Base-by-base conservation (phyloP, 23 tunicate genomes). In the Oikopleura albicans region DNA sequence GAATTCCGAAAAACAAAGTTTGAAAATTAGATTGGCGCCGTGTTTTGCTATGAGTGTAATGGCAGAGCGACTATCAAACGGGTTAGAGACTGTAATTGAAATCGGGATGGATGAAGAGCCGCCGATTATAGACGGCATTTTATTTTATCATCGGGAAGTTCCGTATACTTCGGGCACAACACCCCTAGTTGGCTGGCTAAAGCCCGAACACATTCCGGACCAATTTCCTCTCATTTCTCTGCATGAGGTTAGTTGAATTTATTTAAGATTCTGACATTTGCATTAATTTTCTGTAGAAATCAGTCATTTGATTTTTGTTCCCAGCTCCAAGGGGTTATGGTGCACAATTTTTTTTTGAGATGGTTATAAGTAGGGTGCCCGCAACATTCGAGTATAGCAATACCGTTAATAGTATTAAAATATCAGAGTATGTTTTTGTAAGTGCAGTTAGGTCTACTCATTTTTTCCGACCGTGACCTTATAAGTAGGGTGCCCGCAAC, bases 111-210 rank as follows among this genome's bases (percentile, higher is more conserved):
- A 71, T 2, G 31, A 4, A 2, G 35, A 12, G 4, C 4, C 2
- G 37, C 36, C 33, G 2, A 2, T 71, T 27, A n/a, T 29, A 2
- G 97, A 92, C 66, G 97, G 97, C 4, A 39, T 92, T 27, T 84
- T 92, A 66, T 92, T 92, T 92, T 92, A 92, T 84, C 89, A 92
- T 83, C 89, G 85, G 56, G 76, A 86, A 36, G 85, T 93, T 0
- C 89, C 66, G 56, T 92, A 92, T 71, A 89, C 88, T 16, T 89
- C 87, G 75, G 97, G 97, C 28, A 28, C 93, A n/a, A 92, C 97
- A 0, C 97, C 97, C 0, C 83, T 92, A 37, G 97, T 92, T 66
- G 85, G 89, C 0, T 92, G 97, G 97, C 84, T 92, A 56, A 92
- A 92, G 75, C 85, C 85, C 4, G 75, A 84, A 71, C 79, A 71